Evolutionary conservation across 2,888 invertebrate genomes (phyloP).

Genomic region (Cetonia aurata): DNA sequence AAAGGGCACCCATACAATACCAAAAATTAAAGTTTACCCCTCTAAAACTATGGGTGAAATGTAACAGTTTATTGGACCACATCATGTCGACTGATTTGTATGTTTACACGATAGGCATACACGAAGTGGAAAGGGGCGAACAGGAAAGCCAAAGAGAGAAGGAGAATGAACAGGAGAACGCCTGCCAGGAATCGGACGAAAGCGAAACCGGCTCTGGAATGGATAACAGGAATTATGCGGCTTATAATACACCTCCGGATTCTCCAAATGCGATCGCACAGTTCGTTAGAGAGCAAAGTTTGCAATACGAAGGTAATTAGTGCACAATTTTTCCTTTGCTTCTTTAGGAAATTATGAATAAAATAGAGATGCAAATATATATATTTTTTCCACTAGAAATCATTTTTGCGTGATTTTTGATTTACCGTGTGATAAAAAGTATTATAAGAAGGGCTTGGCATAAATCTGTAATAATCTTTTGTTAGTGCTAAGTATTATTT

Average conservation of each 20-base stretch:
- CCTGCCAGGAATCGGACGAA: slow-evolving; percentile 70
- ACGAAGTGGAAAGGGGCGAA: slow-evolving; percentile 90
- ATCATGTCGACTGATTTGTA: no score
- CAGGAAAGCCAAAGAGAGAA: slow-evolving; percentile 78
- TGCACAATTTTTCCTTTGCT: background rate
- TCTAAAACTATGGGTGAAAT: no score
- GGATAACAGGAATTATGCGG: slow-evolving; percentile 73
- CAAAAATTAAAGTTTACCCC: no score
- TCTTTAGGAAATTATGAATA: background rate
- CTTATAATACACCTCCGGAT: slow-evolving; percentile 92
- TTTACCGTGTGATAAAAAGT: no score
- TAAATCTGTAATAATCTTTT: no score
- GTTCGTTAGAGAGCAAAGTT: slow-evolving; percentile 73
- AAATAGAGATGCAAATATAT: no score
- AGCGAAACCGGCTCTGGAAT: slow-evolving; percentile 76
- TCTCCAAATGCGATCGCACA: slow-evolving; percentile 81
- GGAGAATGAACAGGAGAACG: slow-evolving; percentile 72
- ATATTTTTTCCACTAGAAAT: background rate
- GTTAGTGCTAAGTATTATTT: no score
- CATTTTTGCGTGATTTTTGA: background rate
- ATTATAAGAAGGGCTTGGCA: no score
- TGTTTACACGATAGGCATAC: slow-evolving; percentile 70
- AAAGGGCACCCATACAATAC: no score
- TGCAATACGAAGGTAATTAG: slow-evolving; percentile 78
- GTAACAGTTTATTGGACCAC: no score